Base-by-base conservation (phyloP, 2,797 vertebrate species). In the Chaetophractus vellerosus region DNA sequence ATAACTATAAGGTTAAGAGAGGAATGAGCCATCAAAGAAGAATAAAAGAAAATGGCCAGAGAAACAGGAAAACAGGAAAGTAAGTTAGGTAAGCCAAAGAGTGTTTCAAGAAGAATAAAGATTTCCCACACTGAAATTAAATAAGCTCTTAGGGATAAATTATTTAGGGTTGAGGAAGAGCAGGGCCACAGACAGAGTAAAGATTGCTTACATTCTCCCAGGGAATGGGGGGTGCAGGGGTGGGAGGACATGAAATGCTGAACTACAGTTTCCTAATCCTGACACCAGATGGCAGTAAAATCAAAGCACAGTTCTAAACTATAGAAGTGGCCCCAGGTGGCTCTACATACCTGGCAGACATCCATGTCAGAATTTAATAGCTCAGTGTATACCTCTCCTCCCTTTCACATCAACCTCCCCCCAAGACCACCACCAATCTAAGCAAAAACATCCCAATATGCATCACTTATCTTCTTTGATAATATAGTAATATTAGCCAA, bases 251-350 rank as follows among this genome's bases (percentile, higher is more conserved):
- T 2, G 23, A 92, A 94, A 88, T 1, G 18, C 52, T 85, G n/a
- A 93, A 59, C 24, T 85, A 72, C 83, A 78, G 80, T 93, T 97
- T 83, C 88, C 78, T 45, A 85, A 90, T 79, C 8, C 76, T 48
- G 78, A 92, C 97, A 80, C 88, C 78, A 97, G 97, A 86, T 87
- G 97, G 96, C 97, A 24, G 96, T 88, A 96, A 85, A 95, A 72
- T 50, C 82, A 66, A 24, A 88, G 68, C 79, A 59, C 9, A 75
- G 59, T 78, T 48, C 2, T n/a, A 15, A 87, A 38, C 9, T 9
- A 16, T 18, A 18, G 48, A 52, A 5, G 41, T 28, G 36, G 21
- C 19, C 52, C 15, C 24, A 11, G 1, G 19, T 85, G 26, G 68
- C 57, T 9, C 23, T 24, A 12, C 10, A 88, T 15, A 36, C 12